Percentiles rank a stretch among this genome's conserved stretches.
Conservation (phyloP, 1,140 invertebrate species). For the Aphidius ervi region DNA sequence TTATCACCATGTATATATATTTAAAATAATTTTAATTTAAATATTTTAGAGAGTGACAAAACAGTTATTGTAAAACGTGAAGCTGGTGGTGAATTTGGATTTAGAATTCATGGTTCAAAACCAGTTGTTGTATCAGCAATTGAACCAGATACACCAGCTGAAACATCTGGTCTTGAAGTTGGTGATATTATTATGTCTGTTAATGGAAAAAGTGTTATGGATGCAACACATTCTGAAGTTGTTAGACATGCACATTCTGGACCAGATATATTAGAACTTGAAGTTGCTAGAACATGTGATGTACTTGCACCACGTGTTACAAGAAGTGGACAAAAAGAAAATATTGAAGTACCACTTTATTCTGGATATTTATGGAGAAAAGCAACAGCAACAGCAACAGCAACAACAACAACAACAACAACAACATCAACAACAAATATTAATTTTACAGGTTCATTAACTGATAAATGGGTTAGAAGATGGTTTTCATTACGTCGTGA, state of each 20-base stretch:
- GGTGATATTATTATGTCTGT: constrained; percentile 92
- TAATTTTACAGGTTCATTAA: constrained; percentile 49
- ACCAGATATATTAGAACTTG: constrained; percentile 77
- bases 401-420: too few species aligned
- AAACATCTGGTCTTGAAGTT: constrained; percentile 84
- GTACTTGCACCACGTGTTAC: constrained; percentile 60
- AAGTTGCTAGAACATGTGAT: constrained; percentile 82
- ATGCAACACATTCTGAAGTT: constrained; percentile 91
- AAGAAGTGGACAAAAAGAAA: constrained; percentile 51
- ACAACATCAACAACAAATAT: constrained; percentile 20
- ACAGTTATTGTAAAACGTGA: constrained; percentile 75
- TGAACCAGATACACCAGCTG: constrained; percentile 85
- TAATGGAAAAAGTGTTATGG: constrained; percentile 82
- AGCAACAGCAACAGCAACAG: constrained; percentile 36
- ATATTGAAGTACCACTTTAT: constrained; percentile 61
- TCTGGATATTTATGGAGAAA: constrained; percentile 78
- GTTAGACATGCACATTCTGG: constrained; percentile 87
- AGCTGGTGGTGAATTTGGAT: constrained; percentile 85
- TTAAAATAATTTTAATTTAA: constrained; percentile 18
- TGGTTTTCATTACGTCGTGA: constrained; percentile 90
- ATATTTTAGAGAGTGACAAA: constrained; percentile 76
- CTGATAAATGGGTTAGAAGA: constrained; percentile 77
- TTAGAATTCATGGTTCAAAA: constrained; percentile 91
- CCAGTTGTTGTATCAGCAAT: constrained; percentile 94
- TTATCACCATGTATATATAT: too few species aligned